Evolutionary conservation across 2,113 vertebrate genomes (phyloP), one percentile per base, ranked within the genome.

Genomic region (Dromaius novaehollandiae): DNA sequence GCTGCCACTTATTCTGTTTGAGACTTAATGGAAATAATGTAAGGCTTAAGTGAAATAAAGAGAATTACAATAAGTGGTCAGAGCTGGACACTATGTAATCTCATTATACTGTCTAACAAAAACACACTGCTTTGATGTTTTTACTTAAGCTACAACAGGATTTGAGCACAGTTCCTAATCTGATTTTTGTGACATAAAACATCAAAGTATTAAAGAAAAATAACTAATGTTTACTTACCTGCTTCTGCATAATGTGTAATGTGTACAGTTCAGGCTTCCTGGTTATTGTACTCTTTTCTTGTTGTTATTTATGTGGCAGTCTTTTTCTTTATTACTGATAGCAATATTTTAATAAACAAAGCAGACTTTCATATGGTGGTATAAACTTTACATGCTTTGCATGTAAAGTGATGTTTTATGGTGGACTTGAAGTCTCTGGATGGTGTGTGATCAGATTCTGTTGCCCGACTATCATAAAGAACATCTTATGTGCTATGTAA

Each of bases 81-180:
- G 84, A 93, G 70, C 28, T 81, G 71, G 81, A 68, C 66, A n/a
- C 56, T 58, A 5, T 82, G 42, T 74, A 55, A 75, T 91, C 58
- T 90, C 61, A 90, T 89, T 65, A 84, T 30, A 28, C 42, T 82
- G 70, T 86, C 83, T 89, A 96, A 76, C 38, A 89, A 90, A 91
- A 76, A 1, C 50, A 86, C 93, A 91, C 73, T 65, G 48, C 74
- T 95, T 95, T 97, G 82, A 82, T 88, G 76, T 58, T 96, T 96
- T 97, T 75, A 56, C 30, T 95, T 79, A 18, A 40, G 79, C 90
- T 91, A 88, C 88, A 83, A 65, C 55, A 88, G 60, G 15, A 56
- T 82, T 60, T 90, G 77, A 87, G 74, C 48, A 44, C 38, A 65
- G 60, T 78, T 83, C n/a, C 64, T 90, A 85, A 82, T 55, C 42